Percentiles rank a stretch among this genome's conserved stretches.
These are phyloP conservation scores for Conchocele bisecta DNA, from an alignment of 2,888 invertebrate genomes.

Conservation along the genomic window DNA sequence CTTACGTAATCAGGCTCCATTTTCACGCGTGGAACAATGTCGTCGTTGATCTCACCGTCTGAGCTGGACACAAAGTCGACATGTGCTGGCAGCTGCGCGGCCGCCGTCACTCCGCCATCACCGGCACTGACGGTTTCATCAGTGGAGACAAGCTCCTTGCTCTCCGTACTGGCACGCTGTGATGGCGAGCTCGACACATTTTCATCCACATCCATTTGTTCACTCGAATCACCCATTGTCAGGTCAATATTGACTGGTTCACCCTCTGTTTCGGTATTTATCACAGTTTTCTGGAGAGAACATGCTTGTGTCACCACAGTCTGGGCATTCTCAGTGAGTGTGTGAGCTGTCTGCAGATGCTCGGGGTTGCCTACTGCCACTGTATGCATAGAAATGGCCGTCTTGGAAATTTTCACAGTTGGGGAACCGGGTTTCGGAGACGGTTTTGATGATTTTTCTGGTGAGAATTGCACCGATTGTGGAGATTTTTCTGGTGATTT, in stretches of 20 bases:
- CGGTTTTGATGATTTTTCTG: neutral
- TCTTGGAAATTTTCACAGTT: conserved; percentile 5
- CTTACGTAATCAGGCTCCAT: too few species aligned
- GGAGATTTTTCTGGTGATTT: conserved; percentile 3
- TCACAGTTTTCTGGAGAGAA: neutral
- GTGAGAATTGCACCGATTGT: conserved; percentile 2
- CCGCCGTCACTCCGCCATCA: too few species aligned
- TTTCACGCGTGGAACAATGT: too few species aligned
- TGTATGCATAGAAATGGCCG: conserved; percentile 26
- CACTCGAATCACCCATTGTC: conserved; percentile 24
- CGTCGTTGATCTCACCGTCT: too few species aligned
- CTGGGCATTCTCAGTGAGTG: conserved; percentile 5
- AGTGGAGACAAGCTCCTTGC: too few species aligned
- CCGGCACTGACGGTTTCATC: too few species aligned
- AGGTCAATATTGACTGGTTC: conserved; percentile 29
- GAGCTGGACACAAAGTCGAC: too few species aligned
- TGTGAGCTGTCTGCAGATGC: conserved; percentile 12
- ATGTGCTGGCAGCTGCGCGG: too few species aligned
- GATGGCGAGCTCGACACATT: too few species aligned
- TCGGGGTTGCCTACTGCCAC: neutral
- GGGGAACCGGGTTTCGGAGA: conserved; percentile 2
- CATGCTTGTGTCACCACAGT: neutral
- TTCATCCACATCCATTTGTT: conserved; percentile 30
- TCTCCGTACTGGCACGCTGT: too few species aligned
- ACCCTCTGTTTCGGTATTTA: conserved; percentile 6